Evolutionary conservation across 1,140 invertebrate genomes (phyloP), one percentile per base, ranked within the genome.

Genomic region (Hylaeus anthracinus): DNA sequence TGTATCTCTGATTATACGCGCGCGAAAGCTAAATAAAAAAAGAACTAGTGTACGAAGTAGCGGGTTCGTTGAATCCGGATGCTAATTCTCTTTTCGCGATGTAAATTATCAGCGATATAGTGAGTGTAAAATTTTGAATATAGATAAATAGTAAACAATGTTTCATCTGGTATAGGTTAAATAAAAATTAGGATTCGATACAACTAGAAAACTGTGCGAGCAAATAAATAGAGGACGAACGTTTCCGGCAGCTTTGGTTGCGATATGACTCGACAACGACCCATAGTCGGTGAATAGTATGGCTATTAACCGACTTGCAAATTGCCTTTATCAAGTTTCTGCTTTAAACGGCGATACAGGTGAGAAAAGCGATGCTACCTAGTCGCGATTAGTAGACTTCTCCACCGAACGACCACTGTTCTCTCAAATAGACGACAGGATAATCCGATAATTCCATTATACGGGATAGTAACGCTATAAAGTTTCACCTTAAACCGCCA

Each of bases 381-480:
- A 41, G 55, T 12, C 14, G 61, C 75, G 75, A 79, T 84, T 86
- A 83, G 80, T 84, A 81, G 76, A 79, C 61, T 83, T 83, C 70
- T 80, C 56, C 60, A 43, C 41, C 60, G 75, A 53, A 64, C 53
- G 39, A 72, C 51, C 58, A 66, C 26, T 48, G 41, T 3, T 66
- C 15, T 45, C 66, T 45, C 51, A 53, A 58, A 45, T 72, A 75
- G 72, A 81, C 45, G 79, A 81, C 71, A 60, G 81, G 74, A 83
- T 88, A 85, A 88, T 83, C 81, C 67, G 64, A 88, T 88, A 88
- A 86, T 82, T 88, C 82, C 61, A 84, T 86, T 86, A 84, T 48
- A 58, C 55, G 72, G 79, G 63, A 84, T 87, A 82, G 78, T 83
- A 84, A 86, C 75, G 65, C 61, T 53, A 84, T 84, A 83, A 86